A percentile compares a stretch with the other conserved stretches of the same genome.
Conservation (phyloP, 2,888 invertebrate genomes). For the Dermolepida albohirtum region DNA sequence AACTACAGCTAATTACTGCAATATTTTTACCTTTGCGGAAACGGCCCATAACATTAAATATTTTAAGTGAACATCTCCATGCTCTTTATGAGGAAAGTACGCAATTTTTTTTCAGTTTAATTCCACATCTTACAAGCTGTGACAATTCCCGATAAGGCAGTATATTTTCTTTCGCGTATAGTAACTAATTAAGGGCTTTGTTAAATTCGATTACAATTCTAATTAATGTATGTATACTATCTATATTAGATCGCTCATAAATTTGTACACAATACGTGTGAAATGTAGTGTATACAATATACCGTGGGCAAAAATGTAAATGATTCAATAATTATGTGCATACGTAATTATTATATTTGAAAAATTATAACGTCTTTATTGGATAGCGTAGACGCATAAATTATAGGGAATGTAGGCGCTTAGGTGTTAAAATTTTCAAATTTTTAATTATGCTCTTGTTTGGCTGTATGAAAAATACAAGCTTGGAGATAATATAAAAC, state of each 20-base stretch:
- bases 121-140: neutral
- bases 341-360: constrained; percentile 25
- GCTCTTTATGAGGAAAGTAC: no score
- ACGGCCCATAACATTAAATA: no score
- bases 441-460: neutral
- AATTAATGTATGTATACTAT: neutral
- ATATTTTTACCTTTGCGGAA: no score
- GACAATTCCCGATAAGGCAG: constrained; percentile 4
- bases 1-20: no score
- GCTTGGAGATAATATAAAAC: no score
- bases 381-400: neutral
- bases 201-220: constrained; percentile 1
- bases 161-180: constrained; percentile 11
- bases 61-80: no score
- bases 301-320: constrained; percentile 19
- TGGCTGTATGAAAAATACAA: neutral
- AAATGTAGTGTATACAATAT: constrained; percentile 8
- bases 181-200: constrained; percentile 9
- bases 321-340: constrained; percentile 31
- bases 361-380: constrained; percentile 31
- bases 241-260: constrained; percentile 1
- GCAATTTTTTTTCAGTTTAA: neutral
- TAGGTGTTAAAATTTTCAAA: constrained; percentile 15
- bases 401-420: neutral
- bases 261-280: constrained; percentile 4